phyloP scores from a whole-genome alignment of 2,797 vertebrate species.

The Amblyraja radiata region DNA sequence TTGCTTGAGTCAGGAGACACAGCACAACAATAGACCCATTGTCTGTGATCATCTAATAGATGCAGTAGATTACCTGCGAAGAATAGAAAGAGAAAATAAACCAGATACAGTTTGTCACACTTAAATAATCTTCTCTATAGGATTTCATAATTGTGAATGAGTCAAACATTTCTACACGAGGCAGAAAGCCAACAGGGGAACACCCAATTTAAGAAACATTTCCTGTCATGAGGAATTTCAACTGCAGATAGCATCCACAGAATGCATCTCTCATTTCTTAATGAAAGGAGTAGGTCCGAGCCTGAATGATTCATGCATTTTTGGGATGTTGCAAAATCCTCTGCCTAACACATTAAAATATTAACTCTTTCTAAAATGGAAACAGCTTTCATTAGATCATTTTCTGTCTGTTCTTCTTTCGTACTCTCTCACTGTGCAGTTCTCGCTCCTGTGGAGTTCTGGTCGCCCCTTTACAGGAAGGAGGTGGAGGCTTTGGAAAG shows the following conservation, averaged over 20 bases:
- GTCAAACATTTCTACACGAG: not conserved
- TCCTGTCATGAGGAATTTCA: not conserved
- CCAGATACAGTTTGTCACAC: not conserved
- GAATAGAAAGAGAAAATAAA: not conserved
- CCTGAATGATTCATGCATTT: not conserved
- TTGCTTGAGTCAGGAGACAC: constrained; percentile 88
- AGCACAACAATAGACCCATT: constrained; percentile 88
- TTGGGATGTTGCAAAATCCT: not conserved
- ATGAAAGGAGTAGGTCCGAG: not conserved
- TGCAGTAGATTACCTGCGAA: constrained; percentile 73
- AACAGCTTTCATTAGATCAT: not conserved
- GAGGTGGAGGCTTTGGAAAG: too few relatives aligned
- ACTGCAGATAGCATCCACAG: not conserved
- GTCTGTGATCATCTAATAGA: constrained; percentile 77
- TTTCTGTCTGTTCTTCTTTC: too few relatives aligned
- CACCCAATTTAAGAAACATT: constrained; percentile 6
- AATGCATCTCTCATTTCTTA: not conserved
- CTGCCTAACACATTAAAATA: not conserved
- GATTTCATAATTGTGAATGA: not conserved
- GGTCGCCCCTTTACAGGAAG: too few relatives aligned
- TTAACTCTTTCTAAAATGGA: not conserved
- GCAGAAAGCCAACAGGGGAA: not conserved
- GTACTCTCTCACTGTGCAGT: too few relatives aligned
- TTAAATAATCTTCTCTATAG: not conserved
- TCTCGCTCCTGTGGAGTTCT: too few relatives aligned